Conservation (phyloP, 1,140 invertebrate species). For the Trypoxylus dichotomus region DNA sequence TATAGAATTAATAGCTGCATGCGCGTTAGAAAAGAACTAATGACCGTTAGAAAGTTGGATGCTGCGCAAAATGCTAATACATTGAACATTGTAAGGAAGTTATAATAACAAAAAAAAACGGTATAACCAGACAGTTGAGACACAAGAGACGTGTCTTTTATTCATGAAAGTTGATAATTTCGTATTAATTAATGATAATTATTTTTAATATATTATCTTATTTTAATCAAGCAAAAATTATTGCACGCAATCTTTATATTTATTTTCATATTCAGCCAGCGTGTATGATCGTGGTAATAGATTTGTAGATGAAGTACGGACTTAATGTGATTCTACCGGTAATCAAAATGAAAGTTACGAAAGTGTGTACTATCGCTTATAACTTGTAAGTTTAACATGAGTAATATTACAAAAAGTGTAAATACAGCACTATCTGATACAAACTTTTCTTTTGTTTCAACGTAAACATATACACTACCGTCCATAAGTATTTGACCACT, state of each 20-base stretch:
- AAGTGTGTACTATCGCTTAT: too few relatives aligned
- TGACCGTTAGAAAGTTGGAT: conserved; percentile 2
- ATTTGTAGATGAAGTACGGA: too few relatives aligned
- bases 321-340: too few relatives aligned
- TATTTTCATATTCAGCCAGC: too few relatives aligned
- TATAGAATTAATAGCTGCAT: not conserved
- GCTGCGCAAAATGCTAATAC: not conserved
- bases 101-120: not conserved
- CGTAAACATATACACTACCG: too few relatives aligned
- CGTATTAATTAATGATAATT: not conserved
- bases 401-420: too few relatives aligned
- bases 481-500: too few relatives aligned
- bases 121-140: not conserved
- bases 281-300: too few relatives aligned
- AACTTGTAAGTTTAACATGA: too few relatives aligned
- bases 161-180: not conserved
- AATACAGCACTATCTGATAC: too few relatives aligned
- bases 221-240: not conserved
- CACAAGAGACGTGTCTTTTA: not conserved
- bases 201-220: not conserved
- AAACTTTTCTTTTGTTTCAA: too few relatives aligned
- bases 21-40: not conserved
- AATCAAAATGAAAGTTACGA: too few relatives aligned
- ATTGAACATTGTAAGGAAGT: not conserved
- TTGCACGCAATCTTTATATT: not conserved